Evolutionary conservation across 2,888 invertebrate species (phyloP).

Genomic region (Panopea generosa): DNA sequence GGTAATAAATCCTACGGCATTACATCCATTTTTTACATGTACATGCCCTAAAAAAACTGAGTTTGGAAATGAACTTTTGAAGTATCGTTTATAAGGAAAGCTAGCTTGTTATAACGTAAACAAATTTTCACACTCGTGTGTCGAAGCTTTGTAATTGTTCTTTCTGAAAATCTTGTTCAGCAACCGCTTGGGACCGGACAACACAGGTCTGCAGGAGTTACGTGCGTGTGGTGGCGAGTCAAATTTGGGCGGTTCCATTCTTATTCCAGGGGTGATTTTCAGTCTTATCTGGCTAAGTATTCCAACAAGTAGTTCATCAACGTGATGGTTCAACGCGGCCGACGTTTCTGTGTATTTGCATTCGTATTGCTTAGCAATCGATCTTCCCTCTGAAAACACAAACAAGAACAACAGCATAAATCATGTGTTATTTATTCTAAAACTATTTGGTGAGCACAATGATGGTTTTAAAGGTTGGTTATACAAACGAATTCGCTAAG

Average conservation of each 20-base stretch:
- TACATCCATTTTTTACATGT: too few relatives aligned
- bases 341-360: slow-evolving; percentile 98
- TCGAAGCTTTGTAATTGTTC: slow-evolving; percentile 53
- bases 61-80: too few relatives aligned
- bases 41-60: too few relatives aligned
- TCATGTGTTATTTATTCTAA: too few relatives aligned
- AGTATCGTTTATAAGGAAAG: too few relatives aligned
- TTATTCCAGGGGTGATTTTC: slow-evolving; percentile 85
- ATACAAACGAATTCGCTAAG: too few relatives aligned
- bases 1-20: too few relatives aligned
- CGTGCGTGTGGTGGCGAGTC: slow-evolving; percentile 30
- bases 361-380: slow-evolving; percentile 87
- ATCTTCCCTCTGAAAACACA: slow-evolving; percentile 47
- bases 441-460: too few relatives aligned
- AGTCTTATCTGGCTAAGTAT: slow-evolving; percentile 95
- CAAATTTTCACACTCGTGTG: slow-evolving; percentile 51
- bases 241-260: slow-evolving; percentile 52
- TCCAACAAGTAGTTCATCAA: slow-evolving; percentile 96
- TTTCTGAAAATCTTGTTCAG: slow-evolving; percentile 67
- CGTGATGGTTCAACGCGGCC: slow-evolving; percentile 97
- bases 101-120: slow-evolving; percentile 24
- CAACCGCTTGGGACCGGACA: slow-evolving; percentile 63
- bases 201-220: slow-evolving; percentile 57
- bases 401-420: too few relatives aligned
- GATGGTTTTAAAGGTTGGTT: too few relatives aligned